Conservation (phyloP, 2,797 vertebrate genomes). For the Lepidocolaptes lacrymiger region DNA sequence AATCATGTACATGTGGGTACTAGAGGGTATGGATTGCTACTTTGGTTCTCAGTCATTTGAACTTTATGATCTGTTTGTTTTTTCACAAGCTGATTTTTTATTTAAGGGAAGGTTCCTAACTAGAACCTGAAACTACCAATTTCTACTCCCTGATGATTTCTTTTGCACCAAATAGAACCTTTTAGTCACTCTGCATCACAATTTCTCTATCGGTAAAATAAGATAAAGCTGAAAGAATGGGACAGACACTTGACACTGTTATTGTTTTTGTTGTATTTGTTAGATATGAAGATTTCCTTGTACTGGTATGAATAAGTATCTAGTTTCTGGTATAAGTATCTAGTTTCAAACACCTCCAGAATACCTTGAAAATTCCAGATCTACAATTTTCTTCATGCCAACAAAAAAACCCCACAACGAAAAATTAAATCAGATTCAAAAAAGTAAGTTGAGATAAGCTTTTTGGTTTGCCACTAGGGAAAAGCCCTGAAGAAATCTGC, state of each 20-base stretch:
- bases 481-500: not conserved
- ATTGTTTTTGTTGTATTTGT: not conserved
- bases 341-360: not conserved
- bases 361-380: not conserved
- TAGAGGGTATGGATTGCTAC: not conserved
- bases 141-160: not conserved
- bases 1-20: rapidly evolving
- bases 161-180: not conserved
- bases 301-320: not conserved
- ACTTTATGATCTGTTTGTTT: not conserved
- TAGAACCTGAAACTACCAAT: not conserved
- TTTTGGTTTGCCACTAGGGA: not conserved
- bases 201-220: not conserved
- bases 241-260: not conserved
- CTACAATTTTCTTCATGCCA: not conserved
- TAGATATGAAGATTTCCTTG: not conserved
- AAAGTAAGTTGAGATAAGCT: not conserved
- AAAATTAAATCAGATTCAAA: not conserved
- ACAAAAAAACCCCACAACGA: not conserved
- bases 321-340: not conserved
- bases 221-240: not conserved
- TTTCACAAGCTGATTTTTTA: not conserved
- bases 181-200: not conserved
- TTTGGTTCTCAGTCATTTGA: not conserved
- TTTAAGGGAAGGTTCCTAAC: not conserved